Conservation (phyloP, 2,888 invertebrate genomes). For the Octodonta nipae region DNA sequence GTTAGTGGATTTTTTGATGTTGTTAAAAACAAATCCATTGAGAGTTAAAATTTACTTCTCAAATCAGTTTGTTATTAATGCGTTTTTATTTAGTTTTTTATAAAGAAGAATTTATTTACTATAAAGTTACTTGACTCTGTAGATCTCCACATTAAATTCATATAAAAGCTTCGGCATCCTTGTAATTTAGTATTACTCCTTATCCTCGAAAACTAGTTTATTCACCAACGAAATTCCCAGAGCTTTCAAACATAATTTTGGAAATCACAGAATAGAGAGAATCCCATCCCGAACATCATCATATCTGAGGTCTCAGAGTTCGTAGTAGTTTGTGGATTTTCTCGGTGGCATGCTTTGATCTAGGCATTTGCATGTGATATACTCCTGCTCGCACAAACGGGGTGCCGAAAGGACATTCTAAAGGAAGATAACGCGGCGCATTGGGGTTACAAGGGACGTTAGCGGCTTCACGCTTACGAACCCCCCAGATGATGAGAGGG, state of each 20-base stretch:
- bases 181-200: too few species aligned
- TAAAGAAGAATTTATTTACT: too few species aligned
- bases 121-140: too few species aligned
- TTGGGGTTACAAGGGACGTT: neutral
- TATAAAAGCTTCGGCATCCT: too few species aligned
- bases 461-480: conserved; percentile 2
- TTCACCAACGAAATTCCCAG: neutral
- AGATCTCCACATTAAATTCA: too few species aligned
- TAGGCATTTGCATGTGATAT: conserved; percentile 28
- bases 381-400: conserved; percentile 18
- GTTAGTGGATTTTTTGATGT: too few species aligned
- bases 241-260: conserved; percentile 10
- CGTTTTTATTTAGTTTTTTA: too few species aligned
- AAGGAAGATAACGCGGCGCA: conserved; percentile 1
- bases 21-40: too few species aligned
- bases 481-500: too few species aligned
- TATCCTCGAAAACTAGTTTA: too few species aligned
- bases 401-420: conserved; percentile 1
- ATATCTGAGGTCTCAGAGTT: neutral
- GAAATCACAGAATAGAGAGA: conserved; percentile 12
- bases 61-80: too few species aligned
- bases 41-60: too few species aligned
- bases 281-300: conserved; percentile 2
- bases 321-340: conserved; percentile 15
- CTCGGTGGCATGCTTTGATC: conserved; percentile 22